Conservation (phyloP, 2,113 vertebrate genomes). For the Callopanchax toddi region DNA sequence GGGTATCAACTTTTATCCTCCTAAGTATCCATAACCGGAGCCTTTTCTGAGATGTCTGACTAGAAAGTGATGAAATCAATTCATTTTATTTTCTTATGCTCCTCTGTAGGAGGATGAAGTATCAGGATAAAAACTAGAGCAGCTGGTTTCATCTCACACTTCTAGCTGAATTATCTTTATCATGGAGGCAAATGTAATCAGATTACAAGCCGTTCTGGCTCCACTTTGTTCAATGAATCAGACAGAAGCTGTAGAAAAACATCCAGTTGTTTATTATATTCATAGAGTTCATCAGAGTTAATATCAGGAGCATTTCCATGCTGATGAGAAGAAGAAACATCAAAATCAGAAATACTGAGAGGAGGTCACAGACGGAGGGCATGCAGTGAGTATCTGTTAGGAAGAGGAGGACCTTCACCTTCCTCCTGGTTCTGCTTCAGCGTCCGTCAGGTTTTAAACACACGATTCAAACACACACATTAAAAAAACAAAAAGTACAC, state of each 20-base stretch:
- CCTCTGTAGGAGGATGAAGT: too few species aligned
- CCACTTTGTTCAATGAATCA: constrained; percentile 4
- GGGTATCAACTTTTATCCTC: too few species aligned
- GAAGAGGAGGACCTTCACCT: constrained; percentile 44
- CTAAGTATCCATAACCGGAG: too few species aligned
- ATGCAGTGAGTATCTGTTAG: constrained; percentile 69
- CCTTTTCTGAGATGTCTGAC: too few species aligned
- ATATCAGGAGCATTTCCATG: constrained; percentile 75
- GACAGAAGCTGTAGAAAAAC: constrained; percentile 63
- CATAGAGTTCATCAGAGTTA: constrained; percentile 59
- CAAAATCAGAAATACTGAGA: constrained; percentile 58
- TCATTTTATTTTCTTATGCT: too few species aligned
- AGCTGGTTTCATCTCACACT: too few species aligned
- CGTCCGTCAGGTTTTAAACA: constrained; percentile 15
- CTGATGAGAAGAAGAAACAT: constrained; percentile 68
- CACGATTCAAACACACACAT: constrained; percentile 32
- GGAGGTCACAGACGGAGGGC: constrained; percentile 50
- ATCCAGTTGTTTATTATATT: constrained; percentile 81
- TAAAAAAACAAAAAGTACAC: constrained; percentile 69
- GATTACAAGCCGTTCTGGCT: neutral
- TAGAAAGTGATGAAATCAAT: too few species aligned
- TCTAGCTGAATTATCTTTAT: too few species aligned
- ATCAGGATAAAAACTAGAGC: too few species aligned
- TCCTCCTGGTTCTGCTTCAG: constrained; percentile 43
- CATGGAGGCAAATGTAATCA: neutral